Evolutionary conservation across 2,797 vertebrate species (phyloP).

Genomic region (Oreortyx pictus): DNA sequence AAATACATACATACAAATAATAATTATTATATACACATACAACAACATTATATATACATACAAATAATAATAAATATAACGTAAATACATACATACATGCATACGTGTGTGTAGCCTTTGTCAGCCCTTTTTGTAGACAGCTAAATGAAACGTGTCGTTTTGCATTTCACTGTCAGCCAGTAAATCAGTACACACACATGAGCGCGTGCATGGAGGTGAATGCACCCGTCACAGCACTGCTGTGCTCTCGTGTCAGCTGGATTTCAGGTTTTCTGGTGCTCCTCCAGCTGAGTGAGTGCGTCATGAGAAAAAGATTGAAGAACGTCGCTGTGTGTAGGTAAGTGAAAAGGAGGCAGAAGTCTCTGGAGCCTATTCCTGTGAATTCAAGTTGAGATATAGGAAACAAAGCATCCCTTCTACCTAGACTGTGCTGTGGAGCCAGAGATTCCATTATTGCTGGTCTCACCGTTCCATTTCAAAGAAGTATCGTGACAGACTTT

Average conservation of each 20-base stretch:
- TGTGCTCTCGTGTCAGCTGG: background rate
- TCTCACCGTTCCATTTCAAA: background rate
- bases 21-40: too few relatives aligned
- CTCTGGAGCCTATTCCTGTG: background rate
- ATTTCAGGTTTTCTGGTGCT: background rate
- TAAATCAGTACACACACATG: fast-evolving
- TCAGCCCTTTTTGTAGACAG: background rate
- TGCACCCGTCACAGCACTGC: fast-evolving
- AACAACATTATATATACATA: too few relatives aligned
- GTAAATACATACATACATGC: too few relatives aligned
- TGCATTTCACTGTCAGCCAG: background rate
- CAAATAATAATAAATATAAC: too few relatives aligned
- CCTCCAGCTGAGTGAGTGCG: background rate
- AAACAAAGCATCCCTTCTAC: fast-evolving
- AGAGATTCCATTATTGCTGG: background rate
- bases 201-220: fast-evolving
- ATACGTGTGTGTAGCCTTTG: too few relatives aligned
- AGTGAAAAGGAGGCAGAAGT: background rate
- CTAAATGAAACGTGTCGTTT: background rate
- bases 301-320: background rate
- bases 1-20: too few relatives aligned
- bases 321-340: fast-evolving
- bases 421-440: background rate
- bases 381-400: background rate
- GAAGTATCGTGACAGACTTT: background rate